These are phyloP conservation scores for Terrapene triunguis DNA, from an alignment of 2,113 vertebrate species.

Conservation along the genomic window DNA sequence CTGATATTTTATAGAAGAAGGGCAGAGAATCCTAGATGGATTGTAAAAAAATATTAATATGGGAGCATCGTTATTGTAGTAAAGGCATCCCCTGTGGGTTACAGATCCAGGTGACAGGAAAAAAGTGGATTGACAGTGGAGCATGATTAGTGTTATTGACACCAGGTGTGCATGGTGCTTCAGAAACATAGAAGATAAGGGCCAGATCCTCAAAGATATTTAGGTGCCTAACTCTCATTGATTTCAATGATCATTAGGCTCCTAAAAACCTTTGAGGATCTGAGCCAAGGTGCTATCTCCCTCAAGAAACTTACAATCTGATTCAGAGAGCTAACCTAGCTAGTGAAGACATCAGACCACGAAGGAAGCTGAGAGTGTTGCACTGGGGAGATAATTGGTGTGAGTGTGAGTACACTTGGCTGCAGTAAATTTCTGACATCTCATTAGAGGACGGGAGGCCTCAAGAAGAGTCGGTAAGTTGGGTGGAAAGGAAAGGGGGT, in stretches of 20 bases:
- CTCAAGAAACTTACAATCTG: neutral
- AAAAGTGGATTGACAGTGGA: neutral
- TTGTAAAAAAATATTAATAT: neutral
- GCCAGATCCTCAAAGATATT: neutral
- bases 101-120: neutral
- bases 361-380: neutral
- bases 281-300: neutral
- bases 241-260: neutral
- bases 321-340: neutral
- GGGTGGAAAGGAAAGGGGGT: neutral
- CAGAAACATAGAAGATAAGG: neutral
- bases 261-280: neutral
- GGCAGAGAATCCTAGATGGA: neutral
- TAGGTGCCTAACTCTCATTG: neutral
- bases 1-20: slow-evolving; percentile 1
- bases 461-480: neutral
- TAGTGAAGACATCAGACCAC: neutral
- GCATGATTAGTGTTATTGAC: neutral
- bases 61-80: neutral
- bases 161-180: neutral
- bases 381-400: neutral
- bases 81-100: neutral
- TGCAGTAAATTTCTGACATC: neutral
- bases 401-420: neutral
- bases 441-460: neutral